Evolutionary conservation across 37 sponge, comb jelly and placozoan genomes (phyloP), one percentile per base, ranked within the genome.

Genomic region (Tethya wilhelma): DNA sequence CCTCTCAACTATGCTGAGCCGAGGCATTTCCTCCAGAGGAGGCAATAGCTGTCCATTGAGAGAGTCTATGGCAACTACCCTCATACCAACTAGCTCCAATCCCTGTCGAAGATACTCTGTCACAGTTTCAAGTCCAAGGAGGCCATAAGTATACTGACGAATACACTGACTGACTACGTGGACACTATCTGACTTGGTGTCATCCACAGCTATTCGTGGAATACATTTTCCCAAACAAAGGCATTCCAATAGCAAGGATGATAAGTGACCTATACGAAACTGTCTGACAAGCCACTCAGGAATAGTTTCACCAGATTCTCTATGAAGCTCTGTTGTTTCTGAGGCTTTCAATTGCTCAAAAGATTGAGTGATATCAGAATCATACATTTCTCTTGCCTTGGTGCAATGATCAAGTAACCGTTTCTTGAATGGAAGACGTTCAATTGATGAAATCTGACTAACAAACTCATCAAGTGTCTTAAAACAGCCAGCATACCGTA

Each of bases 281-380:
- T 45, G 75, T 42, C 46, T 64, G 28, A 83, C 0, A 4, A 83
- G 1, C 75, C 75, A 83, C 6, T 83, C 67, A 1, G 84, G 84
- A 28, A 83, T 17, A 28, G 12, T 37, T 2, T 69, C 69, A 40
- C 43, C 39, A 2, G 39, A 3, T 22, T 42, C 39, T 2, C 25
- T 43, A 40, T 42, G 69, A 22, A 69, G 36, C 23, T 69, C 69
- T 41, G 69, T 69, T 9, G 32, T 69, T 20, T n/a, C n/a, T n/a
- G n/a, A n/a, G n/a, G 8, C 2, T 22, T 69, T 4, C 12, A 74
- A 14, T 28, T 74, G 33, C 6, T 74, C 74, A 1, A 56, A 38
- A 36, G 56, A 3, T 1, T 23, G 34, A 2, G 38, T 56, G 9
- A 37, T 53, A 14, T 74, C 37, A 7, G 57, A 56, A 58, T 56